These are phyloP conservation scores for Osedax frankpressi DNA, from an alignment of 2,888 invertebrate genomes.

Conservation along the genomic window DNA sequence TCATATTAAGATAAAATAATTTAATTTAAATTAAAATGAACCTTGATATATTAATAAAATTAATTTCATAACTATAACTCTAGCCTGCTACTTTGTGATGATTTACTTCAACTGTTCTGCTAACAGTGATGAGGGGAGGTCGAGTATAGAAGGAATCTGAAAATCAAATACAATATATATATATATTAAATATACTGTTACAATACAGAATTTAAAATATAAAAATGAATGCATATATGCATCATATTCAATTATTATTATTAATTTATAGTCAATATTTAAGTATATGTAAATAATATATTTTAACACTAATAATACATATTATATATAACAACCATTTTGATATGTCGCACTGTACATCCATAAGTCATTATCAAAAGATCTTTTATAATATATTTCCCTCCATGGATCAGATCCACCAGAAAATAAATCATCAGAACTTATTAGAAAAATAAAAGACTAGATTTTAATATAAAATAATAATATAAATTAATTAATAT, in stretches of 20 bases:
- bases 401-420: constrained; percentile 31
- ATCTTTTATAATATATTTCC: constrained; percentile 34
- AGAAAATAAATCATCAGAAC: constrained; percentile 29
- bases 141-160: neutral
- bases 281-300: too few relatives aligned
- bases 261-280: too few relatives aligned
- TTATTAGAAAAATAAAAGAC: constrained; percentile 17
- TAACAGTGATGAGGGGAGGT: neutral
- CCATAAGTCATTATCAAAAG: constrained; percentile 30
- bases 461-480: too few relatives aligned
- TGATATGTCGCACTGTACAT: constrained; percentile 26
- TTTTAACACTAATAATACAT: neutral
- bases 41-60: too few relatives aligned
- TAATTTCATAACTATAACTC: neutral
- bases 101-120: neutral
- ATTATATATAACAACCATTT: neutral
- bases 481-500: too few relatives aligned
- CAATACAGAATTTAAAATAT: neutral
- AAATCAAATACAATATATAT: too few relatives aligned
- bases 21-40: neutral
- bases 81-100: neutral
- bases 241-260: too few relatives aligned
- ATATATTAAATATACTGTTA: neutral
- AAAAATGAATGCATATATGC: too few relatives aligned
- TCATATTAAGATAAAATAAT: neutral